A percentile compares a stretch with the other conserved stretches of the same genome.
These are phyloP conservation scores for Sardina pilchardus DNA, from an alignment of 2,113 vertebrate genomes.

Conservation along the genomic window DNA sequence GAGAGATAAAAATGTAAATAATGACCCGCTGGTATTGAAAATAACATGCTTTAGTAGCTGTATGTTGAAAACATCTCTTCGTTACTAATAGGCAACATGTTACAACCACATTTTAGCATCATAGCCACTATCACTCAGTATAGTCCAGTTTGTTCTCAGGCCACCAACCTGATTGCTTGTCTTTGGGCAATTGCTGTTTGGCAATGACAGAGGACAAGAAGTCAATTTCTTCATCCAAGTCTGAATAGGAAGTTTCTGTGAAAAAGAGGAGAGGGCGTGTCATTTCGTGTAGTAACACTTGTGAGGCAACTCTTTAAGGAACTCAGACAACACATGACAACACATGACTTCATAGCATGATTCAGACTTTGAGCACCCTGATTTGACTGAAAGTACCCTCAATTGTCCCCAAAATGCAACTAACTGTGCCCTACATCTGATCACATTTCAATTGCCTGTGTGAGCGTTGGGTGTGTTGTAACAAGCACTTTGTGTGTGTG, in stretches of 20 bases:
- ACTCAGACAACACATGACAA: too few species aligned
- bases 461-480: too few species aligned
- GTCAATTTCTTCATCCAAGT: conserved; percentile 86
- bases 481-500: not conserved
- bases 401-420: too few species aligned
- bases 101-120: too few species aligned
- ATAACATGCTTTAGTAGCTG: not conserved
- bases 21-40: not conserved
- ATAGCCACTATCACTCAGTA: too few species aligned
- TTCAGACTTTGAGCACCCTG: too few species aligned
- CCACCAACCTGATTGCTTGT: conserved; percentile 47
- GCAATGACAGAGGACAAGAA: conserved; percentile 78
- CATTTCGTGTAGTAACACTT: too few species aligned
- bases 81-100: too few species aligned
- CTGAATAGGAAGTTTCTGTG: conserved; percentile 36
- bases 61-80: too few species aligned
- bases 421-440: not conserved
- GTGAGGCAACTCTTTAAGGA: too few species aligned
- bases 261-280: not conserved
- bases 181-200: conserved; percentile 61
- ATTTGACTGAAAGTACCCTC: too few species aligned
- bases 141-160: not conserved
- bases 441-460: not conserved
- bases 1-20: not conserved
- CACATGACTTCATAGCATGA: too few species aligned